A percentile compares a stretch with the other conserved stretches of the same genome.
Conservation (phyloP, 2,113 vertebrate genomes). For the Crypturellus undulatus region DNA sequence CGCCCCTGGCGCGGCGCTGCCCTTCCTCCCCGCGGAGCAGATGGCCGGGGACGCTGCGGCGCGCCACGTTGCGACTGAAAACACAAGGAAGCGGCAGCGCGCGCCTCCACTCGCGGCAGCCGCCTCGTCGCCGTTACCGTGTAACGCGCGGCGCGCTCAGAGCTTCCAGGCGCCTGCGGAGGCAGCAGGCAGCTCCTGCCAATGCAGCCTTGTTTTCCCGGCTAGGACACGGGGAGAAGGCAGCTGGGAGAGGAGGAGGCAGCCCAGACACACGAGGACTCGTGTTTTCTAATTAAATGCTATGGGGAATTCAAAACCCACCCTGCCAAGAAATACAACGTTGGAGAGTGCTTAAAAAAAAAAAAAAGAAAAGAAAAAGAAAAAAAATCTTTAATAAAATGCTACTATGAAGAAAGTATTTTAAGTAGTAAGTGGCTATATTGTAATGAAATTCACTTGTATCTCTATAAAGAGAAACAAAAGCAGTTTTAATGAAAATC, state of each 20-base stretch:
- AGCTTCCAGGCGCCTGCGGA: neutral
- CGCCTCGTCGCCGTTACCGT: neutral
- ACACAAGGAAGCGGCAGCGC: neutral
- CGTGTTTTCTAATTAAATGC: neutral
- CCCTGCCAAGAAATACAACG: neutral
- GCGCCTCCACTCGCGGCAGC: fast-evolving
- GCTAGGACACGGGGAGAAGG: fast-evolving
- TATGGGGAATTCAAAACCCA: neutral
- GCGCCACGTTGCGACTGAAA: fast-evolving
- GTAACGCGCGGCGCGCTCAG: fast-evolving
- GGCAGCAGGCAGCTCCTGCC: neutral
- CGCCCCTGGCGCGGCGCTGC: too few relatives aligned
- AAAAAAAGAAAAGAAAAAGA: neutral
- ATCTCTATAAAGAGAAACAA: neutral
- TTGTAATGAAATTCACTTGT: neutral
- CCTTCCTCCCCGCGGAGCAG: too few relatives aligned
- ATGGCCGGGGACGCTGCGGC: neutral
- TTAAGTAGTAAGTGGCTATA: neutral
- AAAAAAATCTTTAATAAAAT: neutral
- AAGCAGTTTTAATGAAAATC: neutral
- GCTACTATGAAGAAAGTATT: neutral
- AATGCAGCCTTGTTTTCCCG: fast-evolving
- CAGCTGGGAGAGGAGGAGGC: neutral
- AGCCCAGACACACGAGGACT: neutral
- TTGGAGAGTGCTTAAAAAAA: neutral